Percentiles rank a stretch among this genome's conserved stretches.
phyloP scores from a whole-genome alignment of 2,797 vertebrate species.

The Muscicapa comitata region DNA sequence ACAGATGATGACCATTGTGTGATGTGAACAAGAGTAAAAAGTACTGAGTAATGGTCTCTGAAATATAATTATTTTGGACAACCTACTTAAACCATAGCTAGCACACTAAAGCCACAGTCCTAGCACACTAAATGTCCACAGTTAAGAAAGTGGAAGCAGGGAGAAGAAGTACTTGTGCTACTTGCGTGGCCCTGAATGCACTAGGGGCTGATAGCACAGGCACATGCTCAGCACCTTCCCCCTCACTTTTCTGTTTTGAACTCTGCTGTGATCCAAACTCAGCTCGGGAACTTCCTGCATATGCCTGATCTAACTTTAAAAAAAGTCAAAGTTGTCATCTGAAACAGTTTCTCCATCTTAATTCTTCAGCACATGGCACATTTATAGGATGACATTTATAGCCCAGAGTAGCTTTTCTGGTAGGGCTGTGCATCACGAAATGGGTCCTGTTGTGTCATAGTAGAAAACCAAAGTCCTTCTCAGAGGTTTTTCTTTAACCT shows the following conservation, averaged over 20 bases:
- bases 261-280: not conserved
- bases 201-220: not conserved
- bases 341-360: not conserved
- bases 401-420: not conserved
- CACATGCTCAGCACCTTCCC: not conserved
- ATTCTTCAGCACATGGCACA: not conserved
- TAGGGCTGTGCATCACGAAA: not conserved
- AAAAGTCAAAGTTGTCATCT: not conserved
- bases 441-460: fast-evolving
- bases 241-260: not conserved
- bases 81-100: not conserved
- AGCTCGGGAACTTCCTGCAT: not conserved
- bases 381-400: not conserved
- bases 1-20: not conserved
- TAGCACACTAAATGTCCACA: not conserved
- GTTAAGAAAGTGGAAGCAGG: fast-evolving
- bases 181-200: fast-evolving
- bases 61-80: not conserved
- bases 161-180: not conserved
- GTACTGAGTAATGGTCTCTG: not conserved
- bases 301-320: not conserved
- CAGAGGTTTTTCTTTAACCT: not conserved
- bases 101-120: not conserved
- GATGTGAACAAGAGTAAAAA: not conserved
- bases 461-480: not conserved